Evolutionary conservation across 2,888 invertebrate species (phyloP).

Genomic region (Agriopis marginaria): DNA sequence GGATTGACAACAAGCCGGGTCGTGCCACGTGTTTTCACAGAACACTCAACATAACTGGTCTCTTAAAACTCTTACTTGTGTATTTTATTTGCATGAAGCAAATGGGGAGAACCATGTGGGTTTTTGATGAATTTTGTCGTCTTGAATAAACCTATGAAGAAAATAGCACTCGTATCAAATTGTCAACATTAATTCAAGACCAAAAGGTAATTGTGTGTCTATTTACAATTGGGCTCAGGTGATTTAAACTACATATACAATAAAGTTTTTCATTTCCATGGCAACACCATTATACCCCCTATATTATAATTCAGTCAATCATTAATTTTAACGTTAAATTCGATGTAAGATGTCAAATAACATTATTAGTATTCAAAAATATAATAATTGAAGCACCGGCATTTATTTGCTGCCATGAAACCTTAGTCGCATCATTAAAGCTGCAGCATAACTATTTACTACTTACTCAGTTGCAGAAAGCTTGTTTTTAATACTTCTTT

Average conservation of each 20-base stretch:
- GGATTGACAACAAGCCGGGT: conserved; percentile 60
- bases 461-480: conserved; percentile 13
- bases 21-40: conserved; percentile 57
- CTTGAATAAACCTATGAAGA: conserved; percentile 83
- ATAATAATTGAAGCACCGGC: conserved; percentile 9
- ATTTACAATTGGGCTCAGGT: conserved; percentile 1
- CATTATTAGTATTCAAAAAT: neutral
- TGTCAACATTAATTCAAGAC: conserved; percentile 10
- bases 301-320: neutral
- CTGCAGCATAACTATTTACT: conserved; percentile 3
- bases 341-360: neutral
- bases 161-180: conserved; percentile 58
- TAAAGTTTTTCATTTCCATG: neutral
- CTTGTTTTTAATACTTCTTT: neutral
- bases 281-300: neutral
- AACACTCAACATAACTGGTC: conserved; percentile 63
- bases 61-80: conserved; percentile 72
- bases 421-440: conserved; percentile 13
- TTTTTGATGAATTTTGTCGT: conserved; percentile 81
- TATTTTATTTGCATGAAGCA: conserved; percentile 83
- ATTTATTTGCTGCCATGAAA: conserved; percentile 17
- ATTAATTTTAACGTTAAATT: neutral
- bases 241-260: neutral
- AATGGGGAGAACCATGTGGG: conserved; percentile 80
- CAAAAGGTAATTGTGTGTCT: conserved; percentile 1